Evolutionary conservation across 2,888 invertebrate genomes (phyloP).

Genomic region (Geophilus truncorum): DNA sequence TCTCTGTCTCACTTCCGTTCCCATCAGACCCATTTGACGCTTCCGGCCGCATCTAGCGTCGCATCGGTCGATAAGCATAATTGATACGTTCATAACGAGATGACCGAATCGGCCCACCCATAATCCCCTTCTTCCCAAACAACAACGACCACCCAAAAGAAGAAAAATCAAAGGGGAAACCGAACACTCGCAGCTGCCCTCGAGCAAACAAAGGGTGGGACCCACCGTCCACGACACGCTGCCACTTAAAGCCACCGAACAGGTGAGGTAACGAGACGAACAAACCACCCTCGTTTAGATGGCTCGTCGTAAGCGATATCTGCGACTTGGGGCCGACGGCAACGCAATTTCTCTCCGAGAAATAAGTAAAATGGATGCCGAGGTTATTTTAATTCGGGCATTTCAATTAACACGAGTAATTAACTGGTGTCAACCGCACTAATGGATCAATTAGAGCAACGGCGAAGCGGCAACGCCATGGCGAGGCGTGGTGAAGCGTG

Average conservation of each 20-base stretch:
- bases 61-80: not conserved
- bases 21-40: not conserved
- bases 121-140: not conserved
- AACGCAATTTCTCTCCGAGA: not conserved
- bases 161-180: not conserved
- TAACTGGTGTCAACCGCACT: slow-evolving; percentile 36
- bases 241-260: not conserved
- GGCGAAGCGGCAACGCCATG: not conserved
- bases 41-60: not conserved
- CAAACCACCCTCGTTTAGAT: not conserved
- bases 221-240: not conserved
- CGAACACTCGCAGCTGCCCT: not conserved
- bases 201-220: not conserved
- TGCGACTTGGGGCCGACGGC: not conserved
- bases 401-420: slow-evolving; percentile 37
- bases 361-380: not conserved
- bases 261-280: not conserved
- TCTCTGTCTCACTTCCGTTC: not conserved
- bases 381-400: not conserved
- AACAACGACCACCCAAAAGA: not conserved
- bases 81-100: not conserved
- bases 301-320: not conserved
- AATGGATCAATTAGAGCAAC: slow-evolving; percentile 36
- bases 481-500: no score
- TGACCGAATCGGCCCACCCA: not conserved